phyloP scores from a whole-genome alignment of 2,113 vertebrate species.

The Pterocles gutturalis region DNA sequence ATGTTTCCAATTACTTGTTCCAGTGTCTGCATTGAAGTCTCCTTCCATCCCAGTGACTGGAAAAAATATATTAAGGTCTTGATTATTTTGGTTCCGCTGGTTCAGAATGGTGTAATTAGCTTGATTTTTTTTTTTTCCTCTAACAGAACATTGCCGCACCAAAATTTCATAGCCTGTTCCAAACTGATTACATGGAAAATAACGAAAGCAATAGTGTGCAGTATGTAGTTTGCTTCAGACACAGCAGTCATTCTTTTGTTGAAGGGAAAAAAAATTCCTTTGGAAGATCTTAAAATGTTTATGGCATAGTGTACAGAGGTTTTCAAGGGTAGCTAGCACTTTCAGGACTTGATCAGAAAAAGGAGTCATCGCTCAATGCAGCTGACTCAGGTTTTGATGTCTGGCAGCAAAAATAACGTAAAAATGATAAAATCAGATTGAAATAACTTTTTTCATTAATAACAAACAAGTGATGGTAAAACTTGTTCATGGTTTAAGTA shows the following conservation, averaged over 20 bases:
- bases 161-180: conserved; percentile 30
- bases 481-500: conserved; percentile 2
- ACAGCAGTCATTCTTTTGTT: neutral
- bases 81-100: conserved; percentile 33
- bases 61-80: conserved; percentile 37
- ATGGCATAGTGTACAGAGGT: neutral
- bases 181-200: conserved; percentile 19
- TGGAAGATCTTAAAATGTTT: conserved; percentile 4
- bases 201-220: neutral
- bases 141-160: conserved; percentile 17
- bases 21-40: conserved; percentile 43
- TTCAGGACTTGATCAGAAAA: neutral
- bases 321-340: conserved; percentile 6
- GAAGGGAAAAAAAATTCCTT: neutral
- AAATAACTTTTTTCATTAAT: neutral
- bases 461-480: neutral
- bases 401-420: neutral
- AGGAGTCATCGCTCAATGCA: neutral
- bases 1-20: conserved; percentile 42
- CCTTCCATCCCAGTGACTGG: conserved; percentile 49
- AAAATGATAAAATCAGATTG: neutral
- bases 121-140: neutral
- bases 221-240: conserved; percentile 40
- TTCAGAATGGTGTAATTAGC: conserved; percentile 42
- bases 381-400: neutral